Evolutionary conservation across 2,797 vertebrate species (phyloP).

Genomic region (Hydrolagus colliei): DNA sequence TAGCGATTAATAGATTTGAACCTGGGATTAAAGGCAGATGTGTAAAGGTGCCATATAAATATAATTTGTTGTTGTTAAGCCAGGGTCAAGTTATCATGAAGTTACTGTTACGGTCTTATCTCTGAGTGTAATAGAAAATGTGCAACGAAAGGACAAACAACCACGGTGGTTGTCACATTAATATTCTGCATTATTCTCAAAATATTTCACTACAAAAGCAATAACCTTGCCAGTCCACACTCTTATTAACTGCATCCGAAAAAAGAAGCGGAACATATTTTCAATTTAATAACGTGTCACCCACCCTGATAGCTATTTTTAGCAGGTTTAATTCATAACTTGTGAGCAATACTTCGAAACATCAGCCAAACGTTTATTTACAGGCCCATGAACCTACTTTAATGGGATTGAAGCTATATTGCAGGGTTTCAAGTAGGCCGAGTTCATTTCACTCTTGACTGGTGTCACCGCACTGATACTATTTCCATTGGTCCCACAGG

Average conservation of each 20-base stretch:
- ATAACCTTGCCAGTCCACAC: neutral
- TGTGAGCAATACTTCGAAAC: neutral
- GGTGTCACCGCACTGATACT: neutral
- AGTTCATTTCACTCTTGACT: neutral
- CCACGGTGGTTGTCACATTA: neutral
- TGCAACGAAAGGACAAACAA: neutral
- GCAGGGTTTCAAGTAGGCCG: neutral
- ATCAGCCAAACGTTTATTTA: neutral
- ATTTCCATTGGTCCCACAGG: neutral
- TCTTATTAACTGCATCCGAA: neutral
- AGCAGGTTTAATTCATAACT: neutral
- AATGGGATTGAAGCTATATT: neutral
- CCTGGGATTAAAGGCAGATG: too few species aligned
- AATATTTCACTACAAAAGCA: neutral
- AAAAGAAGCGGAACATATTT: neutral
- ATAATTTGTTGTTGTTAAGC: too few species aligned
- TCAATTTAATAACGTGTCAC: neutral
- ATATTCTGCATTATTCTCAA: neutral
- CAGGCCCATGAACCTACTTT: neutral
- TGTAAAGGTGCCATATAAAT: too few species aligned
- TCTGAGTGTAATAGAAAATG: neutral
- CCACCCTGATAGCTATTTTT: neutral
- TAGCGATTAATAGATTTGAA: too few species aligned
- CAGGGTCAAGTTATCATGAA: too few species aligned
- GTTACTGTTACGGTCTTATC: too few species aligned